phyloP scores from a whole-genome alignment of 2,888 invertebrate species.

The Ennomos erosarius region DNA sequence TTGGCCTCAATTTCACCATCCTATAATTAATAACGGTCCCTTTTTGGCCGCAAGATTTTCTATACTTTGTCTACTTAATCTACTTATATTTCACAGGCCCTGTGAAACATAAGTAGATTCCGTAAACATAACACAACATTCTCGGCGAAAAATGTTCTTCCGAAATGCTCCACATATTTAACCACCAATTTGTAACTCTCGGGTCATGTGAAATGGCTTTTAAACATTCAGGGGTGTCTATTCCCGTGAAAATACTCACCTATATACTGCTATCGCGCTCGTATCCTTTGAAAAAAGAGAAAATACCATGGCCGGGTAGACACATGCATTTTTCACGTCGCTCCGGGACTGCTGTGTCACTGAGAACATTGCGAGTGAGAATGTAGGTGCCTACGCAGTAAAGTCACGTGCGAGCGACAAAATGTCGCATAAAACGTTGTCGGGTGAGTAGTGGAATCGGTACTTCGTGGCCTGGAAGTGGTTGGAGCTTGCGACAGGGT shows the following conservation, averaged over 20 bases:
- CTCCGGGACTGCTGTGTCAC: constrained; percentile 48
- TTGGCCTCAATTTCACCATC: constrained; percentile 20
- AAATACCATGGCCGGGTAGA: constrained; percentile 48
- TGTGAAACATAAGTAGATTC: no score
- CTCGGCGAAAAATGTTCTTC: constrained; percentile 16
- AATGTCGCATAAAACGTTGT: constrained; percentile 42
- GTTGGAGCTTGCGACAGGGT: constrained; percentile 32
- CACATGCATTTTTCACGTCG: constrained; percentile 56
- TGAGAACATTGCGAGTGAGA: constrained; percentile 42
- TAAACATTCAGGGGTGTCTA: constrained; percentile 30
- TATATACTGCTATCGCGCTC: constrained; percentile 36
- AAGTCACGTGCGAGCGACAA: constrained; percentile 48
- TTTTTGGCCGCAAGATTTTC: background rate
- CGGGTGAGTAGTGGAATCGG: constrained; percentile 33
- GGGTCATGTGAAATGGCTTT: constrained; percentile 31
- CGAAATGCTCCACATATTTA: constrained; percentile 29
- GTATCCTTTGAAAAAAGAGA: constrained; percentile 48
- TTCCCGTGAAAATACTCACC: constrained; percentile 38
- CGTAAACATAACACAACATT: constrained; percentile 1
- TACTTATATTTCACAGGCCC: constrained; percentile 1
- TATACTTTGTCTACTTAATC: constrained; percentile 1
- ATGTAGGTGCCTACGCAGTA: constrained; percentile 36
- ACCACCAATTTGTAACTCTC: constrained; percentile 30
- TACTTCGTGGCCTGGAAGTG: constrained; percentile 33
- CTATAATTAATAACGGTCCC: constrained; percentile 14